These are phyloP conservation scores for Pseudopleuronectes americanus DNA, from an alignment of 2,797 vertebrate genomes.

Conservation along the genomic window DNA sequence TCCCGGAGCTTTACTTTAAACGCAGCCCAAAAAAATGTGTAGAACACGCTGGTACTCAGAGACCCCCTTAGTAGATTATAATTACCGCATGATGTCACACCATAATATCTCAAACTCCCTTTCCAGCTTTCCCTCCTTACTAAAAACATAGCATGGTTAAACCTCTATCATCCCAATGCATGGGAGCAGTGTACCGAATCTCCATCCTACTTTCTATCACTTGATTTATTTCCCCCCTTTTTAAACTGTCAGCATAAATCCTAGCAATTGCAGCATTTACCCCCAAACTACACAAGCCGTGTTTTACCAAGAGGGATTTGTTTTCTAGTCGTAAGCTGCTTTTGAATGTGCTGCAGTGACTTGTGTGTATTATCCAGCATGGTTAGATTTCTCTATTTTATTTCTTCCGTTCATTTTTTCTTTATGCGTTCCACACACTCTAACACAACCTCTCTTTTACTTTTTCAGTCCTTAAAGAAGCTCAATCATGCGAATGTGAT, in stretches of 20 bases:
- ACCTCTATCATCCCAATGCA: conserved; percentile 64
- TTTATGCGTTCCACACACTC: conserved; percentile 9
- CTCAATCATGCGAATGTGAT: conserved; percentile 98
- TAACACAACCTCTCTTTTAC: conserved; percentile 31
- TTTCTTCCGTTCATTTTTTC: not conserved
- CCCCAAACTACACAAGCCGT: conserved; percentile 27
- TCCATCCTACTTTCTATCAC: conserved; percentile 55
- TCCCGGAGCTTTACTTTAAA: conserved; percentile 54
- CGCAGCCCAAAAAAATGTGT: conserved; percentile 34
- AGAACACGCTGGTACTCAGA: conserved; percentile 33
- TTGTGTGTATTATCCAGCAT: conserved; percentile 66
- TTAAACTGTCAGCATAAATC: conserved; percentile 36
- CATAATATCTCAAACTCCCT: conserved; percentile 27
- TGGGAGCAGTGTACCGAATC: conserved; percentile 36
- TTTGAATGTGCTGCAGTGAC: conserved; percentile 69
- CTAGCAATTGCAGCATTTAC: conserved; percentile 45
- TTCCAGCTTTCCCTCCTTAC: conserved; percentile 45
- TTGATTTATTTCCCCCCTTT: conserved; percentile 25
- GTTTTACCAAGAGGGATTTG: conserved; percentile 26
- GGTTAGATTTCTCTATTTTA: conserved; percentile 37
- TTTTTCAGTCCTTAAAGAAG: conserved; percentile 95
- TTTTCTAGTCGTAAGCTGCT: conserved; percentile 42
- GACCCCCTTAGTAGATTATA: conserved; percentile 37
- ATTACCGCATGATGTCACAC: conserved; percentile 72
- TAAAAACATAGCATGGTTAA: conserved; percentile 70